Percentiles rank a stretch among this genome's conserved stretches.
Conservation (phyloP, 1,140 invertebrate species). For the Euura lappo region DNA sequence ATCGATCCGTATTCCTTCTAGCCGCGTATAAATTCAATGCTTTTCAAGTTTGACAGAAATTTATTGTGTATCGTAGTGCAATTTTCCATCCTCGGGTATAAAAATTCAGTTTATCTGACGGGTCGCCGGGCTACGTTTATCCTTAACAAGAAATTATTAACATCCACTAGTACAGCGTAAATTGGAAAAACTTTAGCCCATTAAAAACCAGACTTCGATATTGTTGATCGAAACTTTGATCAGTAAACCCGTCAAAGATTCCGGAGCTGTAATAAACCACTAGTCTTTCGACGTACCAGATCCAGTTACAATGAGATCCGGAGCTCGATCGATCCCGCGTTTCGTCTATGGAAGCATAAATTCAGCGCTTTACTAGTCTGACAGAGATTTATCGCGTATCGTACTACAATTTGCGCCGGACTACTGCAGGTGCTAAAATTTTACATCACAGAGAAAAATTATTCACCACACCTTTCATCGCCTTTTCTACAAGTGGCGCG, state of each 20-base stretch:
- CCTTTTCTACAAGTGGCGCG: too few species aligned
- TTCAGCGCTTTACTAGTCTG: background rate
- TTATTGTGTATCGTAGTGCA: conserved; percentile 1
- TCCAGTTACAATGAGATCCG: too few species aligned
- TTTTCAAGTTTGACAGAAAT: conserved; percentile 3
- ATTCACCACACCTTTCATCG: too few species aligned
- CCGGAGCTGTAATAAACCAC: background rate
- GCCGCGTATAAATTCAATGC: background rate
- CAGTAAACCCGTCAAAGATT: too few species aligned
- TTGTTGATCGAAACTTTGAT: too few species aligned
- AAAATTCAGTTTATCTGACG: too few species aligned
- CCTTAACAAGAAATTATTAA: too few species aligned
- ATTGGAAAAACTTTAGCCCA: background rate
- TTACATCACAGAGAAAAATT: too few species aligned
- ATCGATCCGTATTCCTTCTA: background rate
- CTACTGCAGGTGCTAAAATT: background rate
- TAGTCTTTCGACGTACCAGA: background rate
- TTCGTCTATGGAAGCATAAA: too few species aligned
- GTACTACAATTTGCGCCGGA: background rate
- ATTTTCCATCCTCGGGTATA: background rate
- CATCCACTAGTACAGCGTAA: background rate
- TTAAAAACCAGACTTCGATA: too few species aligned
- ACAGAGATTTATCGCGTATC: background rate
- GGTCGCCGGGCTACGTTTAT: too few species aligned
- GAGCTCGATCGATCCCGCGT: too few species aligned